Conservation (phyloP, 2,113 vertebrate genomes). For the Oenanthe oenanthe region DNA sequence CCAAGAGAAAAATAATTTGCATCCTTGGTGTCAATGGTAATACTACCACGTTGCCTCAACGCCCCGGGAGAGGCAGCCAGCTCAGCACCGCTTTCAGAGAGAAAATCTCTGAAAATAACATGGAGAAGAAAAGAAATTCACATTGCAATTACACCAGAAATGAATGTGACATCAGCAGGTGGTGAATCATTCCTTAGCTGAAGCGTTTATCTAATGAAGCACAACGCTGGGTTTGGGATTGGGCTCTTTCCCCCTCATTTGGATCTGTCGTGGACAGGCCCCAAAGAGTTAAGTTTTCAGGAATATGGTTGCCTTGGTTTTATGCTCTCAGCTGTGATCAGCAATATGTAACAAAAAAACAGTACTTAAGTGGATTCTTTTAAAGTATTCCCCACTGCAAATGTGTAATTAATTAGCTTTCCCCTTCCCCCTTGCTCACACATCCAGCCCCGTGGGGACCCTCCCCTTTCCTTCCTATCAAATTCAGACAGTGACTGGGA, state of each 20-base stretch:
- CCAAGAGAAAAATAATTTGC: slow-evolving; percentile 69
- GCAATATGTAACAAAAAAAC: slow-evolving; percentile 44
- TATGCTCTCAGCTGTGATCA: slow-evolving; percentile 55
- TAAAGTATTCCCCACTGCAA: slow-evolving; percentile 82
- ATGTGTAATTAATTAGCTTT: slow-evolving; percentile 87
- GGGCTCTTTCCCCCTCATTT: background rate
- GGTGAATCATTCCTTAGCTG: background rate
- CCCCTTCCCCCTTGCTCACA: slow-evolving; percentile 63
- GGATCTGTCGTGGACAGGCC: background rate
- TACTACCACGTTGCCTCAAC: slow-evolving; percentile 50
- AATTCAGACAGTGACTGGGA: slow-evolving; percentile 63
- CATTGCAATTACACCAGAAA: background rate
- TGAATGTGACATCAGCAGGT: slow-evolving; percentile 46
- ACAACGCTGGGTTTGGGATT: background rate
- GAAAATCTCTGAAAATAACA: slow-evolving; percentile 23
- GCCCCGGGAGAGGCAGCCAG: slow-evolving; percentile 41
- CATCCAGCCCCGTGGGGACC: slow-evolving; percentile 77
- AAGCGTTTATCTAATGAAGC: slow-evolving; percentile 20
- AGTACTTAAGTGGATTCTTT: slow-evolving; percentile 74
- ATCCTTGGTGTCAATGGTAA: slow-evolving; percentile 64
- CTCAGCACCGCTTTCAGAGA: slow-evolving; percentile 4
- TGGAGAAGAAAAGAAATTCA: background rate
- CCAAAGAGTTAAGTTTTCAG: slow-evolving; percentile 52
- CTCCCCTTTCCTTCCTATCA: slow-evolving; percentile 54
- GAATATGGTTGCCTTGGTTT: slow-evolving; percentile 48